Percentiles rank a stretch among this genome's conserved stretches.
These are phyloP conservation scores for Zaprionus taronus DNA, from an alignment of 1,140 invertebrate species.

Conservation along the genomic window DNA sequence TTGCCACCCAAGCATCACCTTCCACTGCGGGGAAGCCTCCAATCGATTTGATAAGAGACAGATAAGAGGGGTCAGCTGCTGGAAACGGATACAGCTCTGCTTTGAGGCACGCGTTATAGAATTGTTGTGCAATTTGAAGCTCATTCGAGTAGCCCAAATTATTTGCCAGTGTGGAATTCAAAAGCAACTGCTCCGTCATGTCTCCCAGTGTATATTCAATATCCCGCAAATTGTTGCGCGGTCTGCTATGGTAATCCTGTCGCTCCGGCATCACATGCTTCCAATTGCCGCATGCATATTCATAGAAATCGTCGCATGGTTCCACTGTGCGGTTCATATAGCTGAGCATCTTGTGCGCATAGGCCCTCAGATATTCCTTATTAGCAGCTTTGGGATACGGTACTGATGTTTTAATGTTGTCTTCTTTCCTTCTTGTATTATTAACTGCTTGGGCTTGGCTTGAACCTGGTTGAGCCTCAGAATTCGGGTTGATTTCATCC, in stretches of 20 bases:
- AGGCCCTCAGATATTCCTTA: conserved; percentile 80
- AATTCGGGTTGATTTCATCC: neutral
- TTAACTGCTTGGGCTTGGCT: too few species aligned
- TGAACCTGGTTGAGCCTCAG: too few species aligned
- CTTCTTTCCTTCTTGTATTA: neutral
- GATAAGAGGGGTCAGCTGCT: too few species aligned
- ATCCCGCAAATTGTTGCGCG: conserved; percentile 66
- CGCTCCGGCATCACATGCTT: conserved; percentile 59
- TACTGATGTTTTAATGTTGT: neutral
- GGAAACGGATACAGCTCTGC: too few species aligned
- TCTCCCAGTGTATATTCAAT: conserved; percentile 61
- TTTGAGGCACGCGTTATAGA: too few species aligned
- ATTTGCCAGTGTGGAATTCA: conserved; percentile 28
- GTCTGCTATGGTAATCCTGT: conserved; percentile 35
- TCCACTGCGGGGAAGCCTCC: too few species aligned
- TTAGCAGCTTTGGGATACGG: neutral
- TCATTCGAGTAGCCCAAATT: conserved; percentile 59
- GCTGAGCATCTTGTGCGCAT: conserved; percentile 75
- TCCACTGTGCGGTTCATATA: conserved; percentile 87
- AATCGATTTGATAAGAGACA: too few species aligned
- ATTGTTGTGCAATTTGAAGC: neutral
- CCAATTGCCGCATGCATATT: conserved; percentile 88
- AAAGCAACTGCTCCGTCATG: conserved; percentile 50
- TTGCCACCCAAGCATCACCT: too few species aligned
- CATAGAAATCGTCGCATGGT: conserved; percentile 91